Evolutionary conservation across 2,888 invertebrate genomes (phyloP), one percentile per base, ranked within the genome.

Genomic region (Ischnura elegans): DNA sequence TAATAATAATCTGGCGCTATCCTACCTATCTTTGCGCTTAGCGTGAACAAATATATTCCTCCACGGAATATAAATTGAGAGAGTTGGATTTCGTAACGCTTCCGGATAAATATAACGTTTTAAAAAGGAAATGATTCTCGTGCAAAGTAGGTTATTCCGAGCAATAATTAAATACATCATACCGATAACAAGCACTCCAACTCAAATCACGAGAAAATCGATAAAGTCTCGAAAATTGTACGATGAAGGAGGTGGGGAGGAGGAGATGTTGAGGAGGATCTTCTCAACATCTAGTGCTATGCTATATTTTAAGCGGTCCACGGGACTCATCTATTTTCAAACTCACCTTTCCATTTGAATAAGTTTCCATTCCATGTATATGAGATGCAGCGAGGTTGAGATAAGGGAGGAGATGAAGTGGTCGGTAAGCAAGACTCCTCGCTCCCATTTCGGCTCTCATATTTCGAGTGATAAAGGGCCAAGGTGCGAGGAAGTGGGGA

Each of bases 351-450:
- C n/a, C 61, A 61, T n/a, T n/a, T 61, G 25, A 61, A 61, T n/a
- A 61, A 61, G 61, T 61, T n/a, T n/a, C 61, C 61, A 61, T 61
- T 61, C 16, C 61, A 25, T n/a, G 3, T 25, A 19, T 61, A 61
- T 61, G 61, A 61, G n/a, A 61, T 61, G n/a, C 61, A n/a, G 61
- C 61, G 61, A 25, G 61, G n/a, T 6, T 13, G n/a, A 61, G 61
- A 61, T 61, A n/a, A 61, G 61, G n/a, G n/a, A n/a, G n/a, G n/a
- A n/a, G 61, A 61, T 61, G 61, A n/a, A 61, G 61, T n/a, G n/a
- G 61, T n/a, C n/a, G 61, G n/a, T n/a, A n/a, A 61, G n/a, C 25
- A n/a, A n/a, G 61, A 25, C 21, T 25, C n/a, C 61, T 61, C 61
- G 8, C n/a, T 61, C n/a, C 61, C 61, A 25, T n/a, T 2, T 10